A percentile compares a stretch with the other conserved stretches of the same genome.
phyloP scores from a whole-genome alignment of 37 sponge, comb jelly and placozoan genomes.

The Theonella swinhoei region DNA sequence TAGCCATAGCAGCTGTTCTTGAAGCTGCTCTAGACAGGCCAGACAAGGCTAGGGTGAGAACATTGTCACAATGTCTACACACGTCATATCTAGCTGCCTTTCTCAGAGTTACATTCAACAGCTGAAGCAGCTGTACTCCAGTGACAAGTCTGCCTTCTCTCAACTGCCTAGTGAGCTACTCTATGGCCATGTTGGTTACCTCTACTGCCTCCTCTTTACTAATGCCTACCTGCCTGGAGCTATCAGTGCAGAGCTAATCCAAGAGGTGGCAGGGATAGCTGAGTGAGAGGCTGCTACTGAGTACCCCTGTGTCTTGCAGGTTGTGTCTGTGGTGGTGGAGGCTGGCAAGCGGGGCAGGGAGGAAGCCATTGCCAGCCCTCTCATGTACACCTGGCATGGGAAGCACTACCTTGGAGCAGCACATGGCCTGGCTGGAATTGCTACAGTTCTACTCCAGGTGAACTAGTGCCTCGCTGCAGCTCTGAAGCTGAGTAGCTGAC shows the following conservation, averaged over 20 bases:
- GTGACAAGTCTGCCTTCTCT: conserved; percentile 8
- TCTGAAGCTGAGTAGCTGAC: background rate
- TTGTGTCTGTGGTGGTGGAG: conserved; percentile 54
- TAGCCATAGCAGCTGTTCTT: conserved; percentile 78
- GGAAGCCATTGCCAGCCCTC: conserved; percentile 46
- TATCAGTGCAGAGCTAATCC: conserved; percentile 58
- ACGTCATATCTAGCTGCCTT: too few relatives aligned
- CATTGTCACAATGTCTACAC: too few relatives aligned
- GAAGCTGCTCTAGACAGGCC: conserved; percentile 38
- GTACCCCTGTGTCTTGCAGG: background rate
- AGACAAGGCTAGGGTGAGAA: conserved; percentile 22
- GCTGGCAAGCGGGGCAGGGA: conserved; percentile 63
- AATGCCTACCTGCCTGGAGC: conserved; percentile 55
- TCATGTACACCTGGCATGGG: conserved; percentile 94
- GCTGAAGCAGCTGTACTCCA: conserved; percentile 20
- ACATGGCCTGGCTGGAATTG: conserved; percentile 92
- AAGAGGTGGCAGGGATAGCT: conserved; percentile 13
- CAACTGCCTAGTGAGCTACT: conserved; percentile 83
- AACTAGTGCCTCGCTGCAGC: background rate
- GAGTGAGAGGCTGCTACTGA: background rate
- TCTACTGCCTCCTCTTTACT: conserved; percentile 88
- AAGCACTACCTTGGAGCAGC: conserved; percentile 95
- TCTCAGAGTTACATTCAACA: background rate
- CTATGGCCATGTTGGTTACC: conserved; percentile 86
- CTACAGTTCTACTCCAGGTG: conserved; percentile 79